Evolutionary conservation across 1,140 invertebrate genomes (phyloP).

Genomic region (Lerema accius): DNA sequence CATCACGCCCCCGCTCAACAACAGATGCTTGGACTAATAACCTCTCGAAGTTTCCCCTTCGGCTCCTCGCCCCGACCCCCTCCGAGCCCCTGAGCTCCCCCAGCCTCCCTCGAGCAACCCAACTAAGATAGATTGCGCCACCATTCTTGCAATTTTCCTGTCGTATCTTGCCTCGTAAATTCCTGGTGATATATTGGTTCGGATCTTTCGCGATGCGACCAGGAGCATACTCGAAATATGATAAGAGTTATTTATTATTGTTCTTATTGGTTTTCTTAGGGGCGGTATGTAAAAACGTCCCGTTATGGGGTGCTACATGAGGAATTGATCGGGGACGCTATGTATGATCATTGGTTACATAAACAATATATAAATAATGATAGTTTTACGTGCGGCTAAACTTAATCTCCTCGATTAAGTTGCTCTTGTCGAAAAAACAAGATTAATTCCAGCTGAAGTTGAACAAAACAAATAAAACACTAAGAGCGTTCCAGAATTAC

Average conservation of each 20-base stretch:
- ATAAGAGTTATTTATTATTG: conserved; percentile 83
- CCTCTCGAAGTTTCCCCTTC: conserved; percentile 82
- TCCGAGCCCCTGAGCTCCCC: conserved; percentile 60
- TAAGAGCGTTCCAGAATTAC: conserved; percentile 45
- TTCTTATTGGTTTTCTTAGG: conserved; percentile 81
- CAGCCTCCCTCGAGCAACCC: conserved; percentile 78
- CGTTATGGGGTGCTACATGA: conserved; percentile 53
- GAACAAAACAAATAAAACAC: conserved; percentile 52
- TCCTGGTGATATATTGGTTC: conserved; percentile 88
- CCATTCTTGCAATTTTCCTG: conserved; percentile 91
- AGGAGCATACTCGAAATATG: conserved; percentile 83
- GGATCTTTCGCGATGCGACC: conserved; percentile 86
- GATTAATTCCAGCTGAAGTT: conserved; percentile 40
- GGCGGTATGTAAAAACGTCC: conserved; percentile 63
- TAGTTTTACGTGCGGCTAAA: background rate
- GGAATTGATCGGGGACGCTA: conserved; percentile 43
- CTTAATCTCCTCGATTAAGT: conserved; percentile 2
- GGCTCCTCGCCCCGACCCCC: conserved; percentile 46
- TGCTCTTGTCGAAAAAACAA: conserved; percentile 15
- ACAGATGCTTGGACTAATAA: conserved; percentile 84
- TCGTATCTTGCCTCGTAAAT: conserved; percentile 90
- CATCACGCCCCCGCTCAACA: conserved; percentile 81
- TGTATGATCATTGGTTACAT: background rate
- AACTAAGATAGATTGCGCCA: conserved; percentile 89
- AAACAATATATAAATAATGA: conserved; percentile 15